phyloP scores from a whole-genome alignment of 2,888 invertebrate species.

The Acleris emargana region DNA sequence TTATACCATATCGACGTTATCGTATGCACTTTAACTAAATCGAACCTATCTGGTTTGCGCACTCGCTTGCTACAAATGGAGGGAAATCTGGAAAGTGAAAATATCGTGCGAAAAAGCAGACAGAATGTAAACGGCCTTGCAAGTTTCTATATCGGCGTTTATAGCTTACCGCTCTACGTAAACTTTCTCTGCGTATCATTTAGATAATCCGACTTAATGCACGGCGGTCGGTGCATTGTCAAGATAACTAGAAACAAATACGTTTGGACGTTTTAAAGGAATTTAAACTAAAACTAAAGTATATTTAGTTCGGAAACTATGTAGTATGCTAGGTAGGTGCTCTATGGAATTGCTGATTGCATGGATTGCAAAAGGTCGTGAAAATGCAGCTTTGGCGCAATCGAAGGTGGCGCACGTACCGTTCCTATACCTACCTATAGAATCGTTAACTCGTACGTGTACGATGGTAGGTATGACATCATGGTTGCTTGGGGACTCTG shows the following conservation, averaged over 20 bases:
- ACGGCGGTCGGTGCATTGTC: too few relatives aligned
- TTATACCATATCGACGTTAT: not conserved
- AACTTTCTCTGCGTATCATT: constrained; percentile 45
- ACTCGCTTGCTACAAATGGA: constrained; percentile 55
- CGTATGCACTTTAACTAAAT: constrained; percentile 20
- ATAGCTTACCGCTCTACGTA: constrained; percentile 35
- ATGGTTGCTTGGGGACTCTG: constrained; percentile 5
- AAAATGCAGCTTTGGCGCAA: too few relatives aligned
- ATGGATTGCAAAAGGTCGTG: too few relatives aligned
- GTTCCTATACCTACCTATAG: too few relatives aligned
- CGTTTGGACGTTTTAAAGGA: too few relatives aligned
- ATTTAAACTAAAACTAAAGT: too few relatives aligned
- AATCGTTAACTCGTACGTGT: too few relatives aligned
- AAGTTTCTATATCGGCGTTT: constrained; percentile 57
- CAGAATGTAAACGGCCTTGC: constrained; percentile 65
- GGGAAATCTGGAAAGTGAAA: constrained; percentile 74
- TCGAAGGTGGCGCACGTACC: too few relatives aligned
- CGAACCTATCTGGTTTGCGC: constrained; percentile 18
- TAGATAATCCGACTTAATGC: constrained; percentile 8
- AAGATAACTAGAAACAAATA: too few relatives aligned
- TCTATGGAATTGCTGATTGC: too few relatives aligned
- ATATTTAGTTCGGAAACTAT: too few relatives aligned
- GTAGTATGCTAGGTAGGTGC: too few relatives aligned
- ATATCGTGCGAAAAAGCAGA: constrained; percentile 71
- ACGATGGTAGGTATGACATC: not conserved